A percentile compares a stretch with the other conserved stretches of the same genome.
phyloP scores from a whole-genome alignment of 1,140 invertebrate genomes.

The Drosophila rufa region DNA sequence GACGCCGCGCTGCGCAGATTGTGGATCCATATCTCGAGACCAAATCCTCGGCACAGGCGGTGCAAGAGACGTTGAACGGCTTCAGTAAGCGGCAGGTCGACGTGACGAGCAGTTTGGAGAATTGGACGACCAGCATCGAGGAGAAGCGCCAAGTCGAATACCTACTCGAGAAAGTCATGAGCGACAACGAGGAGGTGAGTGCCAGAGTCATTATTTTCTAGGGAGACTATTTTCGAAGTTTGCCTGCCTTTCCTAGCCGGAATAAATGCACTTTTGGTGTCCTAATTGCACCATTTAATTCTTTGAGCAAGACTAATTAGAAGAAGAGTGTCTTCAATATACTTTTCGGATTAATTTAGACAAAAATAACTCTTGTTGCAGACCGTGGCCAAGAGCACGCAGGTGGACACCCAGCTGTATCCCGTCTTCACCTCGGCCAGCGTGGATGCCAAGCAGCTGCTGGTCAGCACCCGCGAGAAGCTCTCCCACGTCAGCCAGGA shows the following conservation, averaged over 20 bases:
- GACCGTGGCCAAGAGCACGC: slow-evolving; percentile 91
- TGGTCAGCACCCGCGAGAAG: slow-evolving; percentile 86
- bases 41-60: slow-evolving; percentile 88
- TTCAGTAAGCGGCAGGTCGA: slow-evolving; percentile 89
- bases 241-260: background rate
- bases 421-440: slow-evolving; percentile 90
- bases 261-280: background rate
- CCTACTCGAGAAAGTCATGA: slow-evolving; percentile 90
- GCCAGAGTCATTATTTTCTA: background rate
- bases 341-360: background rate
- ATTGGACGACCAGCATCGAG: slow-evolving; percentile 88
- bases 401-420: slow-evolving; percentile 91
- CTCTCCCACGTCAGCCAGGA: slow-evolving; percentile 88
- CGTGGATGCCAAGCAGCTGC: slow-evolving; percentile 87
- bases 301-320: background rate
- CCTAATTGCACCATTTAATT: background rate
- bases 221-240: background rate
- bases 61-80: slow-evolving; percentile 90
- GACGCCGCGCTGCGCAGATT: slow-evolving; percentile 86
- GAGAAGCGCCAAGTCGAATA: slow-evolving; percentile 89
- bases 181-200: slow-evolving; percentile 90
- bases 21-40: slow-evolving; percentile 91
- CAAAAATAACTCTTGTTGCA: slow-evolving; percentile 77
- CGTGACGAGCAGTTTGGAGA: slow-evolving; percentile 89
- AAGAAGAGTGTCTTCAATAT: background rate